Base-by-base conservation (phyloP, 2,888 invertebrate species). In the Cosmorhoe ocellata region DNA sequence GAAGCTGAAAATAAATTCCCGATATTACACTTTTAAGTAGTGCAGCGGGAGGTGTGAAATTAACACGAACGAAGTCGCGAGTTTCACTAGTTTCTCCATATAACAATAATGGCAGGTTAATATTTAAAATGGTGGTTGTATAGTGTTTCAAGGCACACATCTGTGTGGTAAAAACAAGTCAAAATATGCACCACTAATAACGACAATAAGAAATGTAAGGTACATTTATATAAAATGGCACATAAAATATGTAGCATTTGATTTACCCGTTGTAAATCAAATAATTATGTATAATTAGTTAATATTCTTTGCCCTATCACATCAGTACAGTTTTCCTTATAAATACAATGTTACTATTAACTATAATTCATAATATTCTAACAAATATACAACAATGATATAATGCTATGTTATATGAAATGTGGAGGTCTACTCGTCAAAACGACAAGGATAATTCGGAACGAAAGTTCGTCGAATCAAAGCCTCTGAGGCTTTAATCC, bases 221-320 rank as follows among this genome's bases (percentile, higher is more conserved):
- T 42, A 83, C 72, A 76, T 71, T 70, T 72, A 46, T 42, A 76
- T 61, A 76, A 80, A 82, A 86, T 85, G 87, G 87, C 86, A 86
- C 86, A 84, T 69, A 71, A 70, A 78, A 78, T 79, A 85, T 84
- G 79, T 85, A 83, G 79, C 81, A 78, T 80, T 79, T 74, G 71
- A 79, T 66, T 71, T 66, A 65, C 70, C 56, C n/a, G n/a, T n/a
- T n/a, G n/a, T 58, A 59, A 69, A 65, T 72, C 79, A 66, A 61
- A 63, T 67, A 64, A 70, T 69, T 64, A 63, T 70, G 64, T 56
- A 66, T 71, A 76, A 73, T 7, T 70, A 63, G 37, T 71, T 70
- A 69, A 73, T 79, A 80, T 79, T 82, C 76, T 85, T 86, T 85
- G 80, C 82, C 84, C 80, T 81, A 82, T 83, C 81, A 85, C 84